Conservation (phyloP, 2,113 vertebrate genomes). For the Ailurus styani region DNA sequence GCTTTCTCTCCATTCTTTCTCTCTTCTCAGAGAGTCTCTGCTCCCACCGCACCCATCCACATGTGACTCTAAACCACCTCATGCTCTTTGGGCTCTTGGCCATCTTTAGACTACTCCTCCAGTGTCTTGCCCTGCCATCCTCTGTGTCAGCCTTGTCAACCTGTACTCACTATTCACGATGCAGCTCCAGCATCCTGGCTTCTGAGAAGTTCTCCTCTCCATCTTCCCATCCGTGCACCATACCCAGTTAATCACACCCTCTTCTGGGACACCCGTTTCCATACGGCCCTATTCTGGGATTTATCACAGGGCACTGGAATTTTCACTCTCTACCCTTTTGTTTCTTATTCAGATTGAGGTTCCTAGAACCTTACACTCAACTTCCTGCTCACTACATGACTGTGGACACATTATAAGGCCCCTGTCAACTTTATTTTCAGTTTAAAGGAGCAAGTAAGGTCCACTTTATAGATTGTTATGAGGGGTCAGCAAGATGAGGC, state of each 20-base stretch:
- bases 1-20: neutral
- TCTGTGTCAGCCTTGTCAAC: neutral
- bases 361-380: neutral
- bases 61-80: neutral
- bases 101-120: neutral
- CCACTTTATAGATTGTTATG: neutral
- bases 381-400: neutral
- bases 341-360: neutral
- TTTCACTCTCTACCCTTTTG: neutral
- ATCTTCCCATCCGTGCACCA: rapidly evolving
- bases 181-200: rapidly evolving
- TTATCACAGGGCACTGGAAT: neutral
- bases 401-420: neutral
- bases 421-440: neutral
- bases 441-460: neutral
- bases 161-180: neutral
- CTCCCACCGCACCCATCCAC: neutral
- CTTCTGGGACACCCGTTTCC: neutral
- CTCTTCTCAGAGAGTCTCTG: neutral
- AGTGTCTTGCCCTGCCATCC: neutral
- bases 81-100: neutral
- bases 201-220: neutral
- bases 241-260: neutral
- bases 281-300: neutral
- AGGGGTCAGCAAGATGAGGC: neutral